Evolutionary conservation across 2,113 vertebrate genomes (phyloP), one percentile per base, ranked within the genome.

Genomic region (Callipepla squamata): DNA sequence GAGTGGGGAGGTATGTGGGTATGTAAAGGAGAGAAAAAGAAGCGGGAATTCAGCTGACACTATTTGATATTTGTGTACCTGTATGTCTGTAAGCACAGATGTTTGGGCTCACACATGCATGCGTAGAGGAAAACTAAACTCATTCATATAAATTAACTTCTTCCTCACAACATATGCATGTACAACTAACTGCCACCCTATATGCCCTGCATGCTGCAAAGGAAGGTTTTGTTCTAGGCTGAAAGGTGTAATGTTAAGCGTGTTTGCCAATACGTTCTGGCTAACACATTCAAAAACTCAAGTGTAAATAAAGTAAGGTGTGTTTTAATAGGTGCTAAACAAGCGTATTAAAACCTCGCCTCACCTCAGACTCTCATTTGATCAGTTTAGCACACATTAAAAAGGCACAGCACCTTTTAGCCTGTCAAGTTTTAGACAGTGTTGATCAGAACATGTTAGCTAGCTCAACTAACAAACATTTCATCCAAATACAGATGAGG

Each of bases 241-340:
- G 16, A 68, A 79, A 96, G 61, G 89, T 92, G 92, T 87, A 87
- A 95, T 92, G 32, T 93, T 82, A 77, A 65, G 47, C 25, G 13
- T 11, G 50, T 65, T 80, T 89, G 85, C 87, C 94, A 94, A 78
- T 13, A 40, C 22, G 32, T 93, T 90, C 78, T 78, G 44, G 89
- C 81, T 87, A 85, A 75, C 91, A 85, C 65, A 38, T 87, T 74
- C 45, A 83, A 83, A 94, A 68, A 50, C 40, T 63, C 42, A 76
- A 89, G 78, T n/a, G 61, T 83, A 91, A 94, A 96, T 80, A 94
- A 93, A 92, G 75, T 21, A 85, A 51, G 59, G 63, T 74, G 59
- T 87, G 61, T 77, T 95, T 96, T 93, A 95, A 89, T 74, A 94
- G 93, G 89, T 95, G 91, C 91, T 91, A 96, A 85, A 95, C 87